A percentile compares a stretch with the other conserved stretches of the same genome.
Evolutionary conservation across 2,113 vertebrate genomes (phyloP).

Genomic region (Tenrec ecaudatus): DNA sequence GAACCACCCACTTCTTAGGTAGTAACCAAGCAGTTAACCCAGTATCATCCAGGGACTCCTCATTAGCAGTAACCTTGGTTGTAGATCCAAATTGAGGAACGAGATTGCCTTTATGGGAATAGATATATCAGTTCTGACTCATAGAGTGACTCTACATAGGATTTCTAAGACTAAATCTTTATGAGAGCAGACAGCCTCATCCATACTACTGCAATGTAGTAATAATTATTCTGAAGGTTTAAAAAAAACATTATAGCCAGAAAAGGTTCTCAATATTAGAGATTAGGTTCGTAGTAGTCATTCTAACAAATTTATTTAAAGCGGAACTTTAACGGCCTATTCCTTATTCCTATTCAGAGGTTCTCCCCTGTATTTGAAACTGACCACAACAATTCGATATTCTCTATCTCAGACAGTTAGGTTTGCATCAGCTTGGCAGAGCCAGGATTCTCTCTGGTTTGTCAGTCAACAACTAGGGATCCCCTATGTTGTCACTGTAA

Average conservation of each 20-base stretch:
- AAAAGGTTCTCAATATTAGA: slow-evolving; percentile 12
- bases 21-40: neutral
- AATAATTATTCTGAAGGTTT: slow-evolving; percentile 1
- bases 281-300: neutral
- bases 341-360: neutral
- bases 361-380: neutral
- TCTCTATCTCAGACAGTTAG: neutral
- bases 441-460: no score
- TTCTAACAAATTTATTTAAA: slow-evolving; percentile 32
- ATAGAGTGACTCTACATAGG: no score
- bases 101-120: neutral
- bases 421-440: no score
- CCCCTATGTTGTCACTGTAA: no score
- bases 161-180: no score
- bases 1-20: neutral
- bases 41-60: neutral
- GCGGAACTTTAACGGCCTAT: neutral
- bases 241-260: slow-evolving; percentile 5
- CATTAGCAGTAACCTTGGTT: neutral
- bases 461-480: no score
- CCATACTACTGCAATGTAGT: neutral
- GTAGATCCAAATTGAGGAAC: slow-evolving; percentile 33
- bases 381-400: neutral
- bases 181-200: no score
- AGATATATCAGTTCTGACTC: neutral